Base-by-base conservation (phyloP, 2,888 invertebrate species). In the Hedya salicella region DNA sequence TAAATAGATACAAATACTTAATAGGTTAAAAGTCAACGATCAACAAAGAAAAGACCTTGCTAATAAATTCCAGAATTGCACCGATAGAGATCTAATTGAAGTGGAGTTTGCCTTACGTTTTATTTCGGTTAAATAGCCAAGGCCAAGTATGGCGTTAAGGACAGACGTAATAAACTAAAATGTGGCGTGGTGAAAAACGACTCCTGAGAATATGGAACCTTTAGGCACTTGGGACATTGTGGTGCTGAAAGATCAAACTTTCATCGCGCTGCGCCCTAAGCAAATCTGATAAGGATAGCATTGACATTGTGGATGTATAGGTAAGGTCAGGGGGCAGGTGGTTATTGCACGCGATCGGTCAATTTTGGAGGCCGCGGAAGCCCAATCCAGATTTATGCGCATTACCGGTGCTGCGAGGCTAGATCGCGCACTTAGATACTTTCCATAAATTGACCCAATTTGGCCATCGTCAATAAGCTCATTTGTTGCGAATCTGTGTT, bases 261-360 rank as follows among this genome's bases (percentile, higher is more conserved):
- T 59, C 64, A 44, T 54, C 54, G 65, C 39, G 67, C 65, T 70
- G 68, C 68, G 68, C 67, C 70, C 70, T 68, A 65, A 71, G 68
- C 72, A 62, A 69, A 80, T 78, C 80, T 75, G 81, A 82, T 81
- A 81, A 79, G 57, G 57, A 32, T 57, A 57, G 19, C 85, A 85
- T 83, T 87, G 86, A 81, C 85, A 82, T 87, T 86, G 82, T 69
- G 70, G 54, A 53, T 59, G 52, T 50, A 63, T 72, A 74, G 80
- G 81, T 79, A 79, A 80, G 75, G 71, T 67, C 69, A 59, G 52
- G 74, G 77, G 77, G 78, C 74, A 75, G 70, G 70, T 68, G 69
- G 71, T 70, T 71, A 73, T 72, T 73, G 78, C 88, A 88, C 88
- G 88, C 88, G 80, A 88, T 76, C 80, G 73, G 73, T 78, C 77